Base-by-base conservation (phyloP, 2,888 invertebrate species). In the Agrotis exclamationis region DNA sequence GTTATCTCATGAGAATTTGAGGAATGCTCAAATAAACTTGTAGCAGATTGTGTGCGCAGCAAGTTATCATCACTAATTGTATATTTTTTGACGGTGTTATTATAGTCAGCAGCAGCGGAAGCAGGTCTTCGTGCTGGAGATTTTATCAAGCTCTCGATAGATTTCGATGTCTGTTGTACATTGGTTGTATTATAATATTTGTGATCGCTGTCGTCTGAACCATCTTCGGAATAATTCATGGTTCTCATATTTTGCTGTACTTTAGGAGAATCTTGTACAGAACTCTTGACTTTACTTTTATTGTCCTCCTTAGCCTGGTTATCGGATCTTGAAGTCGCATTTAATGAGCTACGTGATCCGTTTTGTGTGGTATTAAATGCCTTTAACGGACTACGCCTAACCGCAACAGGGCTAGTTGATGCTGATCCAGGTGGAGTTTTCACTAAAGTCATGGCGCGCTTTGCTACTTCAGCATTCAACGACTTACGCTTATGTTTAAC, bases 101-200 rank as follows among this genome's bases (percentile, higher is more conserved):
- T 87, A 68, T 90, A 86, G 72, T 89, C 88, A 44, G 86, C 83
- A 78, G 86, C 87, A 48, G 90, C 92, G 45, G 93, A 93, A 20
- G 90, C 78, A n/a, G 94, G 94, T 79, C 92, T 88, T 53, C 93
- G 87, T 7, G 91, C 92, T 39, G 95, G 95, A 48, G 96, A 95
- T 74, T 93, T 94, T 16, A 95, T 91, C 64, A 94, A 81, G 72
- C 86, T 90, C 47, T 95, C 93, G 66, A 93, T 88, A 18, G 92
- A 91, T 78, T 92, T 93, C 7, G 92, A 85, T 28, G 87, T 78
- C 50, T 88, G 86, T n/a, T 90, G 87, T 20, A 84, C 74, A 28
- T 82, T 76, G 64, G 80, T 80, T 39, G 88, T 79, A 28, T 85
- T 89, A 57, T 87, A 85, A 80, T 88, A 87, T 62, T 88, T 85